Evolutionary conservation across 2,888 invertebrate genomes (phyloP), one percentile per base, ranked within the genome.

Genomic region (Melieria crassipennis): DNA sequence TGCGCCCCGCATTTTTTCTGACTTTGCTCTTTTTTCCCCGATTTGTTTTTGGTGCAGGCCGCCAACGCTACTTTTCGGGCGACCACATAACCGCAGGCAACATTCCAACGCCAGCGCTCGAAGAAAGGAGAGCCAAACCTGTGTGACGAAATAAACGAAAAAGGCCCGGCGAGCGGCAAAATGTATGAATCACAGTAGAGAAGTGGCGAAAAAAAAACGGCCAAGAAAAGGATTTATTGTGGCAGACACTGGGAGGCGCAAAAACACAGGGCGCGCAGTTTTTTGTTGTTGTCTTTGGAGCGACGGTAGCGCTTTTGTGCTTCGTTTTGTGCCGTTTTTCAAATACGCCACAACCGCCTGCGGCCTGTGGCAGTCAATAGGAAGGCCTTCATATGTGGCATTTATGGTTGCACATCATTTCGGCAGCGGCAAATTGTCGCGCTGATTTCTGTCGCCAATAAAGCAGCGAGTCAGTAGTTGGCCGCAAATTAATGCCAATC

Each of bases 161-260:
- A 30, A 30, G 30, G 30, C 30, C 2, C 30, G 30, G 48, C 58
- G 57, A 48, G 65, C 10, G 30, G 60, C 60, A 67, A 67, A 60
- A 67, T 67, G 50, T 60, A 67, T 61, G 67, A 61, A 67, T 60
- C 50, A 61, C 13, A 67, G 50, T n/a, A 58, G 9, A 13, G 58
- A 50, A 50, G 11, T 50, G 2, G 10, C 58, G 16, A 3, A 50
- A 7, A 57, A n/a, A 57, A 61, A 61, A 56, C 56, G 30, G 70
- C 56, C 61, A 72, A 70, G 74, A 74, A 74, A 72, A 70, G 74
- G 72, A 74, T 74, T 74, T 74, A 74, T 74, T 74, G 70, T 68
- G 70, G 72, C 65, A 74, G 74, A 72, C 74, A 68, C 6, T 58
- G 58, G 16, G 13, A 5, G 52, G n/a, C 52, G 52, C n/a, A 11